Base-by-base conservation (phyloP, 2,888 invertebrate species). In the Rosalia funebris region DNA sequence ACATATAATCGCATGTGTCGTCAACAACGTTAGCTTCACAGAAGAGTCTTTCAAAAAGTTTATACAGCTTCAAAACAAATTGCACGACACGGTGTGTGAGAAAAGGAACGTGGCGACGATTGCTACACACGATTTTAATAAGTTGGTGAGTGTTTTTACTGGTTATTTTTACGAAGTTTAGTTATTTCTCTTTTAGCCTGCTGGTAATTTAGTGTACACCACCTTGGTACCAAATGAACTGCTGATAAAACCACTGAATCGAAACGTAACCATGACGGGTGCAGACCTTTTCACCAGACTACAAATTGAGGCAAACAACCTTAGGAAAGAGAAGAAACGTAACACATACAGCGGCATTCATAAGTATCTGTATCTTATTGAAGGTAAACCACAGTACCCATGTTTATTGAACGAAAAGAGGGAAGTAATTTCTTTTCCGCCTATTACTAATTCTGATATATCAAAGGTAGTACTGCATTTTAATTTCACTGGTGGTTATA, bases 241-340 rank as follows among this genome's bases (percentile, higher is more conserved):
- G 1, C 82, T 83, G 71, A 87, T 93, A 69, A 84, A 83, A 2
- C 93, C 93, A 0, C 80, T 93, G 57, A 87, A 87, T 65, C 82
- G 88, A 60, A 77, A 82, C 10, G 86, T 84, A 69, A 82, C 82
- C 0, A 86, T 86, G 73, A 85, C 88, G 0, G 93, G 91, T 0
- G 86, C 86, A 42, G 86, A 88, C 65, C 82, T 93, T 16, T 89
- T 91, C 75, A 82, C 85, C 42, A 87, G 87, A 70, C 83, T 95
- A 16, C 87, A 89, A 53, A 83, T 84, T 0, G 93, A 94, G 77
- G 94, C 94, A 0, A 91, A 94, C 53, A 87, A 88, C 10, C 77
- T 91, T n/a, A 82, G 93, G 54, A 93, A 91, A 76, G 91, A 92
- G 74, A 93, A 93, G 81, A 94, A 94, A 78, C 85, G 93, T 45